Base-by-base conservation (phyloP, 2,113 vertebrate genomes). In the Chaetodon trifascialis region DNA sequence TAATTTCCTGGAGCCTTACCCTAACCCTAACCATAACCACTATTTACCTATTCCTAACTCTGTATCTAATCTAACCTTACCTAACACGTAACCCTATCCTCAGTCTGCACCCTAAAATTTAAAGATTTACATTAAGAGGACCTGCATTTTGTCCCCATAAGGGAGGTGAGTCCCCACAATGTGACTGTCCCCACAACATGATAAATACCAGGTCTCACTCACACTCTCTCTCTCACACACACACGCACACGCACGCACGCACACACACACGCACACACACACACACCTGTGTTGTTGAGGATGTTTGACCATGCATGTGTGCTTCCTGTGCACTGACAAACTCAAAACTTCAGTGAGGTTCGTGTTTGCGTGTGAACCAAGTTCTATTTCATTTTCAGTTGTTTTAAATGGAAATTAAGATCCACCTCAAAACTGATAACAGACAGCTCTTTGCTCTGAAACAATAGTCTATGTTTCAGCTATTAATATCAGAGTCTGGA, bases 261-360 rank as follows among this genome's bases (percentile, higher is more conserved):
- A 66, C 47, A 59, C 23, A 62, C 21, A 63, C 38, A 40, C 38
- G 5, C 38, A 1, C 30, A 30, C 30, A 30, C 30, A 30, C 30
- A 30, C 30, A 30, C 58, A 30, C 30, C 11, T 40, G 34, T 44
- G 52, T 17, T 44, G 51, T 19, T 46, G 16, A 7, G 14, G 44
- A 30, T 30, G 73, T 19, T 40, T 58, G 47, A 59, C 5, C 17
- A 14, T 84, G 77, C 44, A 86, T 70, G 25, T 52, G 19, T 56
- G 65, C 64, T 79, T 85, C 87, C 90, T 91, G 85, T 88, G 85
- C 86, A 90, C 86, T 87, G 86, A 87, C 55, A 30, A 36, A 30
- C 16, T 25, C 23, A 15, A 40, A 69, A 42, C 30, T 49, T 58
- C n/a, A 54, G 11, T 7, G 46, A 62, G 16, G 40, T 30, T 30